Percentiles rank a stretch among this genome's conserved stretches.
These are phyloP conservation scores for Hippocampus kuda DNA, from an alignment of 2,797 vertebrate species.

Conservation along the genomic window DNA sequence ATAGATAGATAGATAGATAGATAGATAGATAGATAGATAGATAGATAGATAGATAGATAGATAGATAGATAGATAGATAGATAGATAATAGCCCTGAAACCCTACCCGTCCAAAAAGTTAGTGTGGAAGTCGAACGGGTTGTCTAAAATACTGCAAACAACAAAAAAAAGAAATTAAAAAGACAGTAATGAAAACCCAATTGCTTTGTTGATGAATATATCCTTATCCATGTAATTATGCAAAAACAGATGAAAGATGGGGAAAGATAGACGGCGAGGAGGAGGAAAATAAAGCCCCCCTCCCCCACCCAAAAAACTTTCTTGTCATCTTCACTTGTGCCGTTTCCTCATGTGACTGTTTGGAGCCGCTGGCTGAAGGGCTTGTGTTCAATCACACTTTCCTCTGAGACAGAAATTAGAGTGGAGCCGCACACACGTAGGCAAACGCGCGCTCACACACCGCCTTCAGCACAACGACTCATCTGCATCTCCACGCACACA, in stretches of 20 bases:
- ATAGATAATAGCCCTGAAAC: too few species aligned
- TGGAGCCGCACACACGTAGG: slow-evolving; percentile 40
- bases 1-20: too few species aligned
- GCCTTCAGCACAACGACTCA: slow-evolving; percentile 10
- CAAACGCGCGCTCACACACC: slow-evolving; percentile 3
- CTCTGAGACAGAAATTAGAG: slow-evolving; percentile 65
- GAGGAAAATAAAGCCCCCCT: slow-evolving; percentile 22
- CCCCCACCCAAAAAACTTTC: slow-evolving; percentile 35
- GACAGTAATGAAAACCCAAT: not conserved
- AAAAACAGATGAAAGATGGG: not conserved
- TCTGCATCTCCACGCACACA: slow-evolving; percentile 27
- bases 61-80: too few species aligned
- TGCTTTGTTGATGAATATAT: not conserved
- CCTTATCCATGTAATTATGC: not conserved
- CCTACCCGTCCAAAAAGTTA: not conserved
- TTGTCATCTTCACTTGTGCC: slow-evolving; percentile 47
- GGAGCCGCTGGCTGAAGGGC: slow-evolving; percentile 50
- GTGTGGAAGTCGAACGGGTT: not conserved
- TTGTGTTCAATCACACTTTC: slow-evolving; percentile 67
- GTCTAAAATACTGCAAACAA: not conserved
- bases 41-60: too few species aligned
- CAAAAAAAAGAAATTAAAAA: not conserved
- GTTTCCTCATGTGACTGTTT: slow-evolving; percentile 50
- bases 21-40: too few species aligned
- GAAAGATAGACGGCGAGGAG: slow-evolving; percentile 23